Percentiles rank a stretch among this genome's conserved stretches.
phyloP scores from a whole-genome alignment of 2,888 invertebrate genomes.

The Ferrisia virgata region DNA sequence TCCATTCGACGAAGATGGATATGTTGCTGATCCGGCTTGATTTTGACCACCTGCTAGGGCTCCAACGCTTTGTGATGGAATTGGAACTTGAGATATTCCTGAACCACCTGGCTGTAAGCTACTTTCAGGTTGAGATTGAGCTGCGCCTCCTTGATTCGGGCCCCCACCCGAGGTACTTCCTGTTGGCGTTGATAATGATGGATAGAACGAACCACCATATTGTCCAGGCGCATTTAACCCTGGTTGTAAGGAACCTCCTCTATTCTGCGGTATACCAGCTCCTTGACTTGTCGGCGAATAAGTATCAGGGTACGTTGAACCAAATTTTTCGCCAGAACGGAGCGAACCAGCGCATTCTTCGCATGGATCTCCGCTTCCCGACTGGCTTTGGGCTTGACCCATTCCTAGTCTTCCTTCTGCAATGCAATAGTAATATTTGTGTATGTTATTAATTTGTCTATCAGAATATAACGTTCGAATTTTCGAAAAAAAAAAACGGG shows the following conservation, averaged over 20 bases:
- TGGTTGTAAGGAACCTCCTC: background rate
- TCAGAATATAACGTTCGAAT: background rate
- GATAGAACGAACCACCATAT: background rate
- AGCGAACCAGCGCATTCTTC: conserved; percentile 59
- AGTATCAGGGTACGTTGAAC: background rate
- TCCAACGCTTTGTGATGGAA: background rate
- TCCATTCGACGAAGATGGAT: background rate
- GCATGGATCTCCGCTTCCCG: conserved; percentile 65
- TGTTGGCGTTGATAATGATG: background rate
- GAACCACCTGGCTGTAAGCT: background rate
- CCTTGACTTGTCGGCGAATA: background rate
- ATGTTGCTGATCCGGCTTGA: background rate
- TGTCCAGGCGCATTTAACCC: conserved; percentile 34
- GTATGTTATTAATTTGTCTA: background rate
- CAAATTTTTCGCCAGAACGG: background rate
- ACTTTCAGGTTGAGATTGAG: background rate
- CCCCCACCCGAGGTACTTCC: background rate
- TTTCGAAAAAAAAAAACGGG: background rate
- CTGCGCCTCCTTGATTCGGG: background rate
- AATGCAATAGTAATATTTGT: conserved; percentile 49
- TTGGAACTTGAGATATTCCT: background rate
- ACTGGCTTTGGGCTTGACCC: conserved; percentile 87
- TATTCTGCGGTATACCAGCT: background rate
- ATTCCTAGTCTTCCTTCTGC: conserved; percentile 76
- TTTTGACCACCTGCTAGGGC: background rate